Evolutionary conservation across 2,113 vertebrate species (phyloP).

Genomic region (Grantiella picta): DNA sequence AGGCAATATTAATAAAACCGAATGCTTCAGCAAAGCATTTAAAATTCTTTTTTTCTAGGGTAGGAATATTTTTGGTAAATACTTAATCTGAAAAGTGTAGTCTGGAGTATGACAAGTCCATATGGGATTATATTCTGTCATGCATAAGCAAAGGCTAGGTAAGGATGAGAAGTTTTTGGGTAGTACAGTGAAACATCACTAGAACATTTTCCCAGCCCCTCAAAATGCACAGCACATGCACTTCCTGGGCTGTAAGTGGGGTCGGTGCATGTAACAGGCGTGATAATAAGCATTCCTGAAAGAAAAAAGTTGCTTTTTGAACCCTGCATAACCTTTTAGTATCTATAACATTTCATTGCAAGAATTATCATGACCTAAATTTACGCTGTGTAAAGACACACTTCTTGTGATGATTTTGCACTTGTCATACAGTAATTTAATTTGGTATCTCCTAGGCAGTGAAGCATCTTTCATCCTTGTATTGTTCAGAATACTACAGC

Average conservation of each 20-base stretch:
- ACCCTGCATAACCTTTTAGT: background rate
- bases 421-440: background rate
- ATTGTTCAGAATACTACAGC: background rate
- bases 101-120: background rate
- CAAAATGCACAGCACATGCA: background rate
- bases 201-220: background rate
- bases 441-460: background rate
- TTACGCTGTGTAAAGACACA: background rate
- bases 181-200: background rate
- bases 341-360: background rate
- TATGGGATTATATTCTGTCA: background rate
- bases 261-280: background rate
- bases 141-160: background rate
- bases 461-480: background rate
- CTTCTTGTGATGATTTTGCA: background rate
- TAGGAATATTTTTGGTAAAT: background rate
- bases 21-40: background rate
- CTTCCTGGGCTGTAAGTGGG: background rate
- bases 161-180: background rate
- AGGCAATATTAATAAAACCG: background rate
- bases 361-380: background rate
- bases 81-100: background rate
- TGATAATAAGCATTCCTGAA: background rate
- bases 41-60: background rate
- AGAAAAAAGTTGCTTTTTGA: background rate